Conservation (phyloP, 2,113 vertebrate species). For the Sardina pilchardus region DNA sequence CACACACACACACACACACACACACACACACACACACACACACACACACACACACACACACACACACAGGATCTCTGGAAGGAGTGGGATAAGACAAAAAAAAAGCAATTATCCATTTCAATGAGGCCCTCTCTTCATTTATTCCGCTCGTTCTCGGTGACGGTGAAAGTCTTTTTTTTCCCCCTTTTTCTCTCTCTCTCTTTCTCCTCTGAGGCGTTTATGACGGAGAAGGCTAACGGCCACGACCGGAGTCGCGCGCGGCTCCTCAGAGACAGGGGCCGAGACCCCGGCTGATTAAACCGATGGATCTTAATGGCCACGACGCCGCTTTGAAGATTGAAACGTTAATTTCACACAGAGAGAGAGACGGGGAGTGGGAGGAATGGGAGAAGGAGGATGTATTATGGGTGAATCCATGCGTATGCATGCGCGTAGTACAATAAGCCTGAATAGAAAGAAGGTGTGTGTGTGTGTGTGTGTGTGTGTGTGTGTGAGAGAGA, state of each 20-base stretch:
- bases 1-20: neutral
- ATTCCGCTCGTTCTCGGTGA: neutral
- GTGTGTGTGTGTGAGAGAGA: no score
- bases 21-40: neutral
- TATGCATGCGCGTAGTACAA: no score
- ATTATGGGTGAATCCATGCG: no score
- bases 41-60: conserved; percentile 10
- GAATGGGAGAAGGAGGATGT: neutral
- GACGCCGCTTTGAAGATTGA: conserved; percentile 38
- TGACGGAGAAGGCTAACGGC: neutral
- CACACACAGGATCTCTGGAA: neutral
- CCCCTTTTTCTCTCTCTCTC: neutral
- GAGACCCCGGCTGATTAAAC: conserved; percentile 36
- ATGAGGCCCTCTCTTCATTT: neutral
- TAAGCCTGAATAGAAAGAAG: no score
- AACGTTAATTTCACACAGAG: conserved; percentile 16
- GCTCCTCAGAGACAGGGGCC: neutral
- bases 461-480: no score
- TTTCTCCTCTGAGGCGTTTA: neutral
- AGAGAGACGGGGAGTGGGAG: neutral
- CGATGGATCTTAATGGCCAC: conserved; percentile 37
- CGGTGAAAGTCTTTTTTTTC: neutral
- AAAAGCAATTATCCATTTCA: conserved; percentile 25
- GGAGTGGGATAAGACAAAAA: no score
- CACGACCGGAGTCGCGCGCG: conserved; percentile 23